A percentile compares a stretch with the other conserved stretches of the same genome.
Evolutionary conservation across 2,888 invertebrate species (phyloP).

Genomic region (Candidula unifasciata): DNA sequence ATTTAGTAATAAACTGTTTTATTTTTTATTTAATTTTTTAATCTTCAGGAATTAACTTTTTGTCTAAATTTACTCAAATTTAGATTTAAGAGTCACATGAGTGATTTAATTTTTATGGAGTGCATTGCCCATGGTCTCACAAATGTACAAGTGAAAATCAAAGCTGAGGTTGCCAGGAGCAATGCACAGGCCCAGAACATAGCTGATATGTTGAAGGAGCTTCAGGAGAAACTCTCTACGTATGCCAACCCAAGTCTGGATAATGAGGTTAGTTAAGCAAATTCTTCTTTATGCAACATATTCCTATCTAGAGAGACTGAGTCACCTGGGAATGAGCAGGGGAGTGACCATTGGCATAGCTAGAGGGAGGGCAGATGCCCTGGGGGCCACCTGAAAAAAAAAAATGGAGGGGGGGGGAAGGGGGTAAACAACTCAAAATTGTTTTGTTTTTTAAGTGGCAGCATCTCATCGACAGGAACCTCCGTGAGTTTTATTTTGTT

Average conservation of each 20-base stretch:
- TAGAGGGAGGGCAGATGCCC: too few species aligned
- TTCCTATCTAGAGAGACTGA: too few species aligned
- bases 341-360: too few species aligned
- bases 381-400: too few species aligned
- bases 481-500: too few species aligned
- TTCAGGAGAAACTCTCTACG: constrained; percentile 73
- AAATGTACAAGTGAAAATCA: constrained; percentile 77
- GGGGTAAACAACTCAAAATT: too few species aligned
- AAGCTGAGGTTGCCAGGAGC: constrained; percentile 76
- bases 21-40: background rate
- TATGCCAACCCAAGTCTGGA: constrained; percentile 75
- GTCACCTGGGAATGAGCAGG: too few species aligned
- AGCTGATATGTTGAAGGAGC: constrained; percentile 66
- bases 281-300: too few species aligned
- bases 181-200: constrained; percentile 75
- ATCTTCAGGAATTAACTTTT: background rate
- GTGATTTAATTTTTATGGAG: constrained; percentile 78
- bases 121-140: constrained; percentile 77
- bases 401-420: too few species aligned
- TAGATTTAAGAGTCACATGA: constrained; percentile 78
- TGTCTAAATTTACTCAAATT: background rate
- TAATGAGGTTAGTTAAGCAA: constrained; percentile 71
- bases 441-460: too few species aligned
- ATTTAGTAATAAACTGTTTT: background rate
- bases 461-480: too few species aligned